Conservation (phyloP, 2,888 invertebrate genomes). For the Sipha maydis region DNA sequence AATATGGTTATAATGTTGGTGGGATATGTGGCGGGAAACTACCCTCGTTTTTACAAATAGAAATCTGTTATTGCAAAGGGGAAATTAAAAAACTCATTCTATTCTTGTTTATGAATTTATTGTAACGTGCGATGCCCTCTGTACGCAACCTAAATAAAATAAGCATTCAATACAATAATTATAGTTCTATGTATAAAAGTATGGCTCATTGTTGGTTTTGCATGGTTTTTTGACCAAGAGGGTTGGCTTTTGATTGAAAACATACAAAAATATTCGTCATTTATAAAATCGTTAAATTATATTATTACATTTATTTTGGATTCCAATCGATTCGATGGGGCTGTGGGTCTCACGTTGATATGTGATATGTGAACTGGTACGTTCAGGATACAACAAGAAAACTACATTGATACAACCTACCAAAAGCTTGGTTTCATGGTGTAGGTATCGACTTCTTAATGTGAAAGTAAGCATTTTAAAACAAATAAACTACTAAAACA, state of each 20-base stretch:
- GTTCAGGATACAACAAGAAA: too few species aligned
- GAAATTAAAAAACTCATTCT: slow-evolving; percentile 26
- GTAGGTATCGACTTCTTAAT: too few species aligned
- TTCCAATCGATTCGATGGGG: background rate
- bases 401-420: too few species aligned
- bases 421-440: too few species aligned
- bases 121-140: background rate
- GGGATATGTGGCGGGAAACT: slow-evolving; percentile 35
- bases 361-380: too few species aligned
- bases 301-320: background rate
- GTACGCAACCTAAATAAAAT: background rate
- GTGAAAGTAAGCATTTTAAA: too few species aligned
- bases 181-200: background rate
- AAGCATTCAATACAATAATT: background rate
- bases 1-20: background rate
- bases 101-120: slow-evolving; percentile 27
- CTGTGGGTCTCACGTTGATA: too few species aligned
- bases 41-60: slow-evolving; percentile 35
- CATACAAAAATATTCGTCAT: background rate
- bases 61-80: slow-evolving; percentile 11
- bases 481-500: too few species aligned
- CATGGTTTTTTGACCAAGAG: background rate
- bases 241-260: slow-evolving; percentile 22
- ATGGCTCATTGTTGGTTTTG: slow-evolving; percentile 38
- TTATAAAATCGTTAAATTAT: slow-evolving; percentile 19